Evolutionary conservation across 2,113 vertebrate genomes (phyloP).

Genomic region (Benitochromis conjunctus): DNA sequence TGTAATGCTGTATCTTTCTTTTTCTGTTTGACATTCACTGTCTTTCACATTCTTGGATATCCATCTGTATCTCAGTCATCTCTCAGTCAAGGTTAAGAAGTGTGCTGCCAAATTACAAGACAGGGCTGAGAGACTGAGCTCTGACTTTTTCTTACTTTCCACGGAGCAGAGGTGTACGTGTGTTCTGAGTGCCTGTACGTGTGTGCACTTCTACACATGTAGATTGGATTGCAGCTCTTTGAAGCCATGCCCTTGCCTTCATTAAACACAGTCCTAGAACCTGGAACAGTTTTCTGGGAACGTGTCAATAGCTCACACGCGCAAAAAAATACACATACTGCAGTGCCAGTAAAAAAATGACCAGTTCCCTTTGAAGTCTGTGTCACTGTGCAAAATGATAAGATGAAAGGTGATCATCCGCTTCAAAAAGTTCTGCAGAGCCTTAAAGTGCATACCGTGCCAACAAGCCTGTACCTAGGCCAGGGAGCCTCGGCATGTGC

Average conservation of each 20-base stretch:
- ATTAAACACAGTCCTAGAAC: constrained; percentile 82
- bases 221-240: constrained; percentile 75
- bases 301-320: constrained; percentile 71
- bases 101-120: constrained; percentile 68
- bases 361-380: constrained; percentile 70
- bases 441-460: neutral
- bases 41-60: constrained; percentile 8
- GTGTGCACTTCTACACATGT: constrained; percentile 35
- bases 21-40: neutral
- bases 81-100: constrained; percentile 22
- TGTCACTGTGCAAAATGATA: constrained; percentile 67
- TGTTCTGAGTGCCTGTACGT: neutral
- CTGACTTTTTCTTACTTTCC: constrained; percentile 51
- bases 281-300: constrained; percentile 74
- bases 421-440: constrained; percentile 13
- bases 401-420: constrained; percentile 55
- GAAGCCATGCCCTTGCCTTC: constrained; percentile 81
- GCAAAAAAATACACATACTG: neutral
- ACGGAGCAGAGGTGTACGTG: constrained; percentile 19
- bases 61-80: neutral
- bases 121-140: constrained; percentile 63
- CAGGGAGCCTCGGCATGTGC: constrained; percentile 13
- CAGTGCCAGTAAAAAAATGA: constrained; percentile 64
- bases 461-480: constrained; percentile 12
- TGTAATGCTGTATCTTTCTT: neutral